Evolutionary conservation across 2,797 vertebrate species (phyloP), one percentile per base, ranked within the genome.

Genomic region (Dromococcyx pavoninus): DNA sequence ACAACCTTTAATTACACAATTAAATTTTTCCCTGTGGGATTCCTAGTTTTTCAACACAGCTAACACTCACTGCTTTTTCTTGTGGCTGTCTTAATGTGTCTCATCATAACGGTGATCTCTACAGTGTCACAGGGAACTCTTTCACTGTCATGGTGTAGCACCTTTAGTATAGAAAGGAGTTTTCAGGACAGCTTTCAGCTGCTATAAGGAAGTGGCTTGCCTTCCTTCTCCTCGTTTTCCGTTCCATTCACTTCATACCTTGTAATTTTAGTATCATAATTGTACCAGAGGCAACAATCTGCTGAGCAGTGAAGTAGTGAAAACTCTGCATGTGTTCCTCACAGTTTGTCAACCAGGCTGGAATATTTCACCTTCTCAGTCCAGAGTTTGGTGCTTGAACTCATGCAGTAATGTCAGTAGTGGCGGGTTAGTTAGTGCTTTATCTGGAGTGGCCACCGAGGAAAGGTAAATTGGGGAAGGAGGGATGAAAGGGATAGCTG

Each of bases 381-480:
- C n/a, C 21, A 35, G 33, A 16, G 0, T 0, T 37, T 5, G 12
- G 16, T 72, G 28, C 54, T 84, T 72, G 51, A 75, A 27, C 58
- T 65, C 66, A 10, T 0, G 0, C 17, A 2, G 0, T 43, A 39
- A 7, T 0, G 0, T 10, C 56, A 39, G 15, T 10, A 25, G 46
- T 8, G 19, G 15, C 43, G 74, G 13, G 10, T 73, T 33, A 8
- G 12, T 7, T n/a, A 25, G 12, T 44, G 64, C 33, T 85, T 67
- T 44, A 7, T 66, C 56, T 64, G 41, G 33, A 57, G 28, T 0
- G 1, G 22, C 28, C 30, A 9, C 35, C 51, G n/a, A 51, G 67
- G 37, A 73, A 41, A 35, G 30, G 18, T 61, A 10, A 1, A 4
- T 28, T 32, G 30, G 23, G 23, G 7, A 37, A 13, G 30, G 22